Conservation (phyloP, 2,888 invertebrate species). For the Aspidiotus destructor region DNA sequence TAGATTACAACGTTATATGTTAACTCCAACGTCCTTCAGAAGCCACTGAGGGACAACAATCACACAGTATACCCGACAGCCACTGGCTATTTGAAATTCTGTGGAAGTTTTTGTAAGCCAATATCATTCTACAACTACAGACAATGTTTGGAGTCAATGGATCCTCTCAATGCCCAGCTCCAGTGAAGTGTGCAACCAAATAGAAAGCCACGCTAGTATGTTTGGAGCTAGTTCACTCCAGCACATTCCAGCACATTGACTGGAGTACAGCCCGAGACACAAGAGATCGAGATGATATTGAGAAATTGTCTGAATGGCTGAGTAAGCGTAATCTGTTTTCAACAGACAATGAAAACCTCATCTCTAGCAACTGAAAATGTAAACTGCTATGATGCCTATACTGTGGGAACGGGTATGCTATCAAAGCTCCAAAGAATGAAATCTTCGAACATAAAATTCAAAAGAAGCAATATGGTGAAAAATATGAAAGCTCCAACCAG, state of each 20-base stretch:
- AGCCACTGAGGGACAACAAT: too few species aligned
- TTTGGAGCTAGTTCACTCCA: neutral
- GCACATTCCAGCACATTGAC: neutral
- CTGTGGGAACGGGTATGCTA: neutral
- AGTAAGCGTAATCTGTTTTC: neutral
- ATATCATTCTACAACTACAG: too few species aligned
- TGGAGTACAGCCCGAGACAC: neutral
- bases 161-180: neutral
- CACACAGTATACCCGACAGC: too few species aligned
- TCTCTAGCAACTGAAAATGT: neutral
- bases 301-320: neutral
- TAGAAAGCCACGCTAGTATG: neutral
- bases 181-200: neutral
- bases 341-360: neutral
- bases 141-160: neutral
- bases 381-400: neutral
- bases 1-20: too few species aligned
- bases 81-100: too few species aligned
- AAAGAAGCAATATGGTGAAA: neutral
- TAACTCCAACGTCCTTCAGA: too few species aligned
- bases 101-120: too few species aligned
- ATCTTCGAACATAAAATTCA: neutral
- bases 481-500: neutral
- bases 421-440: neutral
- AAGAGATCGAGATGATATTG: neutral